Conservation (phyloP, 2,113 vertebrate genomes). For the Bettongia penicillata region DNA sequence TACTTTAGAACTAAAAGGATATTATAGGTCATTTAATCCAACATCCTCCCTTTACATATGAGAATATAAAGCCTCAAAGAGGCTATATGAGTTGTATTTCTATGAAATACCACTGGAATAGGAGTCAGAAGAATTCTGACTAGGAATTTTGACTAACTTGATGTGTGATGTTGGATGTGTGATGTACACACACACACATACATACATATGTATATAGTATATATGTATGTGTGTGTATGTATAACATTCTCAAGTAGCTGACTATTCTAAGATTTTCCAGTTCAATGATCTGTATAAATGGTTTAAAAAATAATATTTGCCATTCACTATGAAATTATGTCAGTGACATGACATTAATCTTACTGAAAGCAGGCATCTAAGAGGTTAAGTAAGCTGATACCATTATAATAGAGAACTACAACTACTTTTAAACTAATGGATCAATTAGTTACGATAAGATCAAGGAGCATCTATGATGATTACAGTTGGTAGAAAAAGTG, state of each 20-base stretch:
- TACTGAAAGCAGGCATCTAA: not conserved
- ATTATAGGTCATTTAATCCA: not conserved
- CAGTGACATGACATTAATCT: not conserved
- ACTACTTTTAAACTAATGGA: not conserved
- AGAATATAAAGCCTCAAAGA: not conserved
- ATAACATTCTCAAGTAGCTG: not conserved
- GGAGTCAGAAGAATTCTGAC: too few relatives aligned
- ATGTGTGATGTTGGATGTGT: too few relatives aligned
- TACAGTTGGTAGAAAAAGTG: not conserved
- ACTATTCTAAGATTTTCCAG: not conserved
- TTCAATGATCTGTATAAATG: not conserved
- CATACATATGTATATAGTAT: too few relatives aligned
- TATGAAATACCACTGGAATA: too few relatives aligned
- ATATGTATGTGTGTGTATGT: not conserved
- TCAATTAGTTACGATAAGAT: not conserved
- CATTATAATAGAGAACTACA: not conserved
- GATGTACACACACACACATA: too few relatives aligned
- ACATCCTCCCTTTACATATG: not conserved
- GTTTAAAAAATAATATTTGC: not conserved
- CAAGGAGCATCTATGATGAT: not conserved
- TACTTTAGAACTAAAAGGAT: not conserved
- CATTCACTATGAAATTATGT: not conserved
- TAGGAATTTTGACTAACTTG: too few relatives aligned
- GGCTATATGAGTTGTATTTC: not conserved
- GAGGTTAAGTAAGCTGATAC: not conserved